Conservation (phyloP, 92 coral and sea anemone species). For the Meandrina meandrites region DNA sequence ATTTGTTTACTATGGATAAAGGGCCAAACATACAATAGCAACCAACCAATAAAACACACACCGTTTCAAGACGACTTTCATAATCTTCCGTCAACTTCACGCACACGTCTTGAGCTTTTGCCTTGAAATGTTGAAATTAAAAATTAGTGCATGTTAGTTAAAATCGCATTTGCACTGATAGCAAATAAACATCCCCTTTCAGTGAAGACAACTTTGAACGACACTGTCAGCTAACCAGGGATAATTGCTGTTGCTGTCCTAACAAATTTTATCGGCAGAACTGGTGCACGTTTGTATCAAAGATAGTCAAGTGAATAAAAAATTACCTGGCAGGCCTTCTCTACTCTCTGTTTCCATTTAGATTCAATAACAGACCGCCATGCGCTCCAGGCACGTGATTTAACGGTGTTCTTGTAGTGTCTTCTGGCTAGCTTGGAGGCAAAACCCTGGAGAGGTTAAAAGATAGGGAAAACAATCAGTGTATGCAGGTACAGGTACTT, state of each 20-base stretch:
- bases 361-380: conserved; percentile 94
- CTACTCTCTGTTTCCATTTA: conserved; percentile 95
- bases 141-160: neutral
- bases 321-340: conserved; percentile 96
- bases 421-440: conserved; percentile 85
- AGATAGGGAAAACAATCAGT: neutral
- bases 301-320: neutral
- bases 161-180: too few relatives aligned
- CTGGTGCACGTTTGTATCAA: too few relatives aligned
- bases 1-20: too few relatives aligned
- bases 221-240: too few relatives aligned
- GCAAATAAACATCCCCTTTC: too few relatives aligned
- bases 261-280: too few relatives aligned
- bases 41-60: too few relatives aligned
- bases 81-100: conserved; percentile 94
- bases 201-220: too few relatives aligned
- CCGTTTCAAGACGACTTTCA: conserved; percentile 88
- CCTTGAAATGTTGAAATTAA: conserved; percentile 32
- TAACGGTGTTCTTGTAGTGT: conserved; percentile 79
- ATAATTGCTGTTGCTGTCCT: too few relatives aligned
- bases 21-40: too few relatives aligned
- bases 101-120: conserved; percentile 95
- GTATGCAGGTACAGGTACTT: neutral
- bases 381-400: conserved; percentile 80
- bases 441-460: conserved; percentile 57